Percentiles rank a stretch among this genome's conserved stretches.
Conservation (phyloP, 2,113 vertebrate genomes). For the Alouatta palliata region DNA sequence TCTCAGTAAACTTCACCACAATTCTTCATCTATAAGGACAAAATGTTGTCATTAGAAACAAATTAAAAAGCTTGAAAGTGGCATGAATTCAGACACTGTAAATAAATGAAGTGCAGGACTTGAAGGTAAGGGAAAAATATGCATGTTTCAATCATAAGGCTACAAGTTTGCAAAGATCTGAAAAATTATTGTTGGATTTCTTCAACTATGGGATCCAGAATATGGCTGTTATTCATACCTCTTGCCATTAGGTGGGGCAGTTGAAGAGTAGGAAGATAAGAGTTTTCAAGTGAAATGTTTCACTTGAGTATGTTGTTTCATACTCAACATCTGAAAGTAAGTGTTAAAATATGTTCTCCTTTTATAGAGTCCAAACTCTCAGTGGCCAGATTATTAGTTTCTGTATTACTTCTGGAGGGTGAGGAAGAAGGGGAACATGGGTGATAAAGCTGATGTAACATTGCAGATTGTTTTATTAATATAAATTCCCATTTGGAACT, state of each 20-base stretch:
- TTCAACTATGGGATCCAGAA: neutral
- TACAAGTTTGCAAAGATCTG: neutral
- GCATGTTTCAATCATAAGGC: neutral
- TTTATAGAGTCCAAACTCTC: neutral
- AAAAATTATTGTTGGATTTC: neutral
- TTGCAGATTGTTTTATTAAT: neutral
- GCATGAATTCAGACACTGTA: no score
- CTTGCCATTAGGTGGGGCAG: conserved; percentile 70
- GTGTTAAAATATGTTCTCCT: neutral
- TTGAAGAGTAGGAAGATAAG: conserved; percentile 49
- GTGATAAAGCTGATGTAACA: neutral
- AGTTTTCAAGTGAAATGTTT: neutral
- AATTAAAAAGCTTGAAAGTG: neutral
- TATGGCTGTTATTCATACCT: neutral
- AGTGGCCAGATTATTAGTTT: neutral
- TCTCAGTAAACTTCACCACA: neutral
- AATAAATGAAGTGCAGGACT: neutral
- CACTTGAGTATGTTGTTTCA: no score
- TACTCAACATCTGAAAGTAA: neutral
- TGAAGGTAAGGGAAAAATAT: neutral
- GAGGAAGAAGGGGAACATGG: neutral
- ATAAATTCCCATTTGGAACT: conserved; percentile 39
- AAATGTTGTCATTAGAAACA: neutral
- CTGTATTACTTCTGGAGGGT: neutral
- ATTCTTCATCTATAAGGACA: neutral